Base-by-base conservation (phyloP, 1,140 invertebrate species). In the Zelostemma sp. region DNA sequence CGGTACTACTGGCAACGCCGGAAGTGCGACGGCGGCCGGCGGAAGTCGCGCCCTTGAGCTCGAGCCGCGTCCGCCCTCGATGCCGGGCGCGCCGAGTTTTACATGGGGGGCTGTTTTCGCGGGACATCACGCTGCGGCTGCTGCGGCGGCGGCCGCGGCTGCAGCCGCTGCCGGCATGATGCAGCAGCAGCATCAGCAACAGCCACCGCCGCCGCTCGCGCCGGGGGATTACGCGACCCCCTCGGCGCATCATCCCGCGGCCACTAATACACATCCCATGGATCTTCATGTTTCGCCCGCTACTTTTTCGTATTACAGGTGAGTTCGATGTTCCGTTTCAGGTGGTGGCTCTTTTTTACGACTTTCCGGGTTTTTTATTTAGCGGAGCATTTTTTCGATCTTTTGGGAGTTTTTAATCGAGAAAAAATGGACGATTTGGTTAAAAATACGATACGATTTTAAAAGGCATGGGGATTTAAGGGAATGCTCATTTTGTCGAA, bases 251-350 rank as follows among this genome's bases (percentile, higher is more conserved):
- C 86, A 91, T 47, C 88, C 90, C 68, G 35, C 35, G 35, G 35
- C 28, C 11, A 11, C 28, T 31, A 11, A 5, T 6, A 87, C 90
- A 6, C 92, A 93, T 89, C 91, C 92, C 28, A 93, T 93, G 91
- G 93, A 95, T 81, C 87, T 95, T 53, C 93, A 95, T 85, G 92
- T 95, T 77, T 92, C 93, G 8, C 93, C 94, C 78, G 92, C 92
- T 4, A 4, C 35, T 55, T 95, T 95, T 80, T 92, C 93, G 43
- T 95, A 95, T 84, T 95, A 95, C 84, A 92, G 93, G 93, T 95
- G 54, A 6, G 65, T 38, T 38, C 9, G 2, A 38, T 38, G 2
- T 38, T n/a, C 14, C 35, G 28, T 31, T 11, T 11, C 5, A 5
- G 28, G 11, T 31, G 5, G 28, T 31, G 5, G 5, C 5, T 11